A percentile compares a stretch with the other conserved stretches of the same genome.
Conservation (phyloP, 2,797 vertebrate genomes). For the Pseudochirops cupreus region DNA sequence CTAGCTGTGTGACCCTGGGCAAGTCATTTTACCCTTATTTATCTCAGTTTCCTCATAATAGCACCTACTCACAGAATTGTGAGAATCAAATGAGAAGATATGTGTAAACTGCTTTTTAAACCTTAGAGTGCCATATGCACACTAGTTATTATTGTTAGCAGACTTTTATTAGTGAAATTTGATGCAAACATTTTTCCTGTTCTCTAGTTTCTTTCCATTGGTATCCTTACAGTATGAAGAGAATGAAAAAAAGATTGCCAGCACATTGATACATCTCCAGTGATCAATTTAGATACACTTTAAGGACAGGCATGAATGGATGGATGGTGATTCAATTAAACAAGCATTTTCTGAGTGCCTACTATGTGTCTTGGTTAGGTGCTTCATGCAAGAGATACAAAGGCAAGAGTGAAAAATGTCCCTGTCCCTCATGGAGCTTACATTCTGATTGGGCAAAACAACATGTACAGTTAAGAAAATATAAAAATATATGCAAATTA, state of each 20-base stretch:
- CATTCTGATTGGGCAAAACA: neutral
- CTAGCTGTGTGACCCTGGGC: too few species aligned
- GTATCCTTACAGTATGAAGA: neutral
- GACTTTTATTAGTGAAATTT: neutral
- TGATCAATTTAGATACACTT: neutral
- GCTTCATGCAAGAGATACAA: neutral
- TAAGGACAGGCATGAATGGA: neutral
- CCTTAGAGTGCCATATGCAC: neutral
- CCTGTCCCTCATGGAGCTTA: neutral
- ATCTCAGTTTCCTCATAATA: neutral
- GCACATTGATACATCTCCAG: neutral
- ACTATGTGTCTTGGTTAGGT: neutral
- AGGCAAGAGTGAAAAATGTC: neutral
- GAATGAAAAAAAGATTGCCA: neutral
- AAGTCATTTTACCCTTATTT: too few species aligned
- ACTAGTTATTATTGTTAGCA: neutral
- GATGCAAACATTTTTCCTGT: neutral
- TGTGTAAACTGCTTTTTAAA: neutral
- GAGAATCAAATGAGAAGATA: neutral
- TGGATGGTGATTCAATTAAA: neutral
- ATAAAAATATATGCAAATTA: neutral
- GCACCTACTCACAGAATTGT: neutral
- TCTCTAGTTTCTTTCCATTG: neutral
- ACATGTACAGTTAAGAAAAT: neutral
- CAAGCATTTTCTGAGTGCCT: neutral